Base-by-base conservation (phyloP, 2,888 invertebrate species). In the Maniola hyperantus region DNA sequence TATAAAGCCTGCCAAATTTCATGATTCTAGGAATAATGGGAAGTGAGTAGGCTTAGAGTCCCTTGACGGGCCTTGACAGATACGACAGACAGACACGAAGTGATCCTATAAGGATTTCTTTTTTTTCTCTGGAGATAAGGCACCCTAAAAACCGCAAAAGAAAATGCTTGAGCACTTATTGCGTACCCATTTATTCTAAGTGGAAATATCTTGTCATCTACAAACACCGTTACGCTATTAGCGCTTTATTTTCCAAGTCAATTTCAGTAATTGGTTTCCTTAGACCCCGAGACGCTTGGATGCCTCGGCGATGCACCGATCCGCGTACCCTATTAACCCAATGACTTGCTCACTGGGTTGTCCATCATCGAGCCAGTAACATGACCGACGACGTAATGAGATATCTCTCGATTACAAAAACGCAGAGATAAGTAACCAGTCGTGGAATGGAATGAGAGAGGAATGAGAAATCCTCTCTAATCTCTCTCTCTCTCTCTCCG, bases 311-410 rank as follows among this genome's bases (percentile, higher is more conserved):
- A 80, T 76, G 78, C 83, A 79, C 74, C 78, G 78, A 82, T 83
- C 85, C 84, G 84, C 79, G 74, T 83, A 87, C 87, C 79, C 88
- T 77, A 88, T 83, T 89, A 85, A 90, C 89, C 90, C 83, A 90
- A 83, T 90, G 89, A 87, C 88, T 87, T 85, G 88, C 78, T 83
- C 85, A 85, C 81, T 85, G 81, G 81, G 79, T 83, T 84, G 83
- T 83, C 81, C 82, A 78, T 77, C 70, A 80, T 82, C 79, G 67
- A 72, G 63, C 54, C 65, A 60, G 70, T 74, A 72, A 70, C 68
- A 71, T 70, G 69, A 72, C 70, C 72, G 60, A 67, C 72, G 60
- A 67, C 66, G 75, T 73, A 72, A 74, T 66, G 66, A 64, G 71
- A 74, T 71, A 74, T 50, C 67, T 64, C 58, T 69, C 48, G 33